Evolutionary conservation across 2,797 vertebrate species (phyloP).

Genomic region (Coregonus ussuriensis): DNA sequence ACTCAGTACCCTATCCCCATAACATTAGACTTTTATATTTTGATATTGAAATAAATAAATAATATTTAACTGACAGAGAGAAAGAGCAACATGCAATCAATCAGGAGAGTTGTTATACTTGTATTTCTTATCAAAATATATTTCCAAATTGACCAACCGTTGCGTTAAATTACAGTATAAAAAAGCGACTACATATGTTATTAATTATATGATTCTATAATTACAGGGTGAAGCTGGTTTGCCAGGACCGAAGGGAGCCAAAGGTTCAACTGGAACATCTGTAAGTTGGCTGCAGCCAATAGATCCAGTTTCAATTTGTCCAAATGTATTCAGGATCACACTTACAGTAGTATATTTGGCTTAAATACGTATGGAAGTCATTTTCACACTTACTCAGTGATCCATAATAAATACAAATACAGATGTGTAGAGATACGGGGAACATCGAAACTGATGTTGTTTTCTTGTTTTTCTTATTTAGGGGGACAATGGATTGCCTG

Average conservation of each 20-base stretch:
- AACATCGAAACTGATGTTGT: constrained; percentile 1
- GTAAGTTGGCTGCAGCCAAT: constrained; percentile 72
- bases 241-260: constrained; percentile 81
- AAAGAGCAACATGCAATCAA: not conserved
- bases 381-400: not conserved
- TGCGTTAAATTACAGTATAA: not conserved
- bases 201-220: constrained; percentile 6
- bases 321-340: not conserved
- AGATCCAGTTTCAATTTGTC: constrained; percentile 27
- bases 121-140: not conserved
- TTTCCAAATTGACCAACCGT: not conserved
- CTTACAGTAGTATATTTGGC: not conserved
- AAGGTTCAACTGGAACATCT: constrained; percentile 79
- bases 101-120: not conserved
- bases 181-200: not conserved
- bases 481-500: constrained; percentile 85
- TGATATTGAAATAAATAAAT: not conserved
- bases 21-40: not conserved
- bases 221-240: constrained; percentile 87
- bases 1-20: not conserved
- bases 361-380: not conserved
- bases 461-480: constrained; percentile 51
- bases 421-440: not conserved
- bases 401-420: not conserved
- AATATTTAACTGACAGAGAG: not conserved